Evolutionary conservation across 2,888 invertebrate species (phyloP).

Genomic region (Folsomia candida): DNA sequence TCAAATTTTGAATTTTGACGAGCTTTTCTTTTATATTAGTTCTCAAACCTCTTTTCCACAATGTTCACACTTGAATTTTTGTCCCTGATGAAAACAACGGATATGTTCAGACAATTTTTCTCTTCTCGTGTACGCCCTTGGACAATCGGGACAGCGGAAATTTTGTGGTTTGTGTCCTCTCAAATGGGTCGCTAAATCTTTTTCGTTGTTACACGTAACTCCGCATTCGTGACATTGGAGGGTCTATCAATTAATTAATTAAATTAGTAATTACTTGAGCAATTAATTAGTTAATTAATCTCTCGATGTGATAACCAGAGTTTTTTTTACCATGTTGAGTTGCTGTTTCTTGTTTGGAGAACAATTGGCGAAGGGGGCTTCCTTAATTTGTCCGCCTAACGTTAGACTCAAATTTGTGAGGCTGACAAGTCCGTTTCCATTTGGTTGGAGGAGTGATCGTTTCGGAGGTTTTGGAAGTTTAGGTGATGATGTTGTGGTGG

Average conservation of each 20-base stretch:
- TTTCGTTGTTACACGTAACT: constrained; percentile 39
- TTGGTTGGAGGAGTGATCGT: too few species aligned
- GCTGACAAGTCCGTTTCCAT: constrained; percentile 13
- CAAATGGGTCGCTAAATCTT: constrained; percentile 38
- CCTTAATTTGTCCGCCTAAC: constrained; percentile 11
- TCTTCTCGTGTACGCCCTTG: constrained; percentile 43
- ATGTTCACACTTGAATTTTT: constrained; percentile 44
- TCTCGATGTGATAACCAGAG: background rate
- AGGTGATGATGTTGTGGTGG: constrained; percentile 19
- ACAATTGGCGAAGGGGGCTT: constrained; percentile 5
- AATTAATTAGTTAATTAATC: background rate
- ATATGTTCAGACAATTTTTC: constrained; percentile 47
- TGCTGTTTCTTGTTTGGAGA: background rate
- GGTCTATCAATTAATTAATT: constrained; percentile 29
- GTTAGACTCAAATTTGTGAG: constrained; percentile 18
- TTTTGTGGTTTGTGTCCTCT: constrained; percentile 45
- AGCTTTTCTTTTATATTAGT: too few species aligned
- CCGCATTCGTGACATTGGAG: constrained; percentile 40
- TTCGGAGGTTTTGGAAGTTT: constrained; percentile 12
- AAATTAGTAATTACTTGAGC: background rate
- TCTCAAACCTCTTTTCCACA: too few species aligned
- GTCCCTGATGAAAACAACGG: constrained; percentile 47
- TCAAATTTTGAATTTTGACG: constrained; percentile 5
- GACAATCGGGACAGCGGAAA: constrained; percentile 44
- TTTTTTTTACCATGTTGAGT: constrained; percentile 28